These are phyloP conservation scores for Cheilosia vulpina DNA, from an alignment of 2,888 invertebrate genomes.

Conservation along the genomic window DNA sequence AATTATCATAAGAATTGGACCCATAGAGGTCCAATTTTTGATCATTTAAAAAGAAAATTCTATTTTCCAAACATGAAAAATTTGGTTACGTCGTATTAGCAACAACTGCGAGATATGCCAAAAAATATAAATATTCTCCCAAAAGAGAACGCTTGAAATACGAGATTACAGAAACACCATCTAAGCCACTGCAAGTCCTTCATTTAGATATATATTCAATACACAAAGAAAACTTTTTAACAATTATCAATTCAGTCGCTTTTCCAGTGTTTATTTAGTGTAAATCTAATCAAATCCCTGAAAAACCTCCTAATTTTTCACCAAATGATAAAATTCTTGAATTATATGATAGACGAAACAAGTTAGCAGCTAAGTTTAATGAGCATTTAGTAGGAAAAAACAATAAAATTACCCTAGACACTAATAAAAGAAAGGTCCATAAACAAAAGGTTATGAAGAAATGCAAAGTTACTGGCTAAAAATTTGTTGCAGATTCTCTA, in stretches of 20 bases:
- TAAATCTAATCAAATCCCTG: constrained; percentile 54
- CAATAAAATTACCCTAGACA: no score
- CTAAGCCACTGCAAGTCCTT: constrained; percentile 50
- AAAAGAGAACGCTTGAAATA: constrained; percentile 38
- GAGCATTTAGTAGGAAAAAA: no score
- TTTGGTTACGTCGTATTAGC: background rate
- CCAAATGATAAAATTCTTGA: no score
- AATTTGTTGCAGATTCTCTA: no score
- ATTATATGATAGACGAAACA: no score
- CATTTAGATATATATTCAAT: constrained; percentile 53
- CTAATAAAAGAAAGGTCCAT: no score
- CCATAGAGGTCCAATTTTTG: constrained; percentile 23
- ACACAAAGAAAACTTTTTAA: constrained; percentile 12
- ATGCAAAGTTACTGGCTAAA: no score
- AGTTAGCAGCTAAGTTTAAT: no score
- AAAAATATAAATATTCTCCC: constrained; percentile 34
- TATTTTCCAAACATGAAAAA: constrained; percentile 57
- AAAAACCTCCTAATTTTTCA: background rate
- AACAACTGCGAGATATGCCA: constrained; percentile 45
- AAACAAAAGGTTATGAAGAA: no score
- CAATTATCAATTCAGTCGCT: constrained; percentile 69
- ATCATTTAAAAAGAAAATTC: constrained; percentile 30
- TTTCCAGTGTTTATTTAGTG: constrained; percentile 53
- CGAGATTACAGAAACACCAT: constrained; percentile 54
- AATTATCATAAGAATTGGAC: constrained; percentile 9